Conservation (phyloP, 1,140 invertebrate species). For the Philaenus spumarius region DNA sequence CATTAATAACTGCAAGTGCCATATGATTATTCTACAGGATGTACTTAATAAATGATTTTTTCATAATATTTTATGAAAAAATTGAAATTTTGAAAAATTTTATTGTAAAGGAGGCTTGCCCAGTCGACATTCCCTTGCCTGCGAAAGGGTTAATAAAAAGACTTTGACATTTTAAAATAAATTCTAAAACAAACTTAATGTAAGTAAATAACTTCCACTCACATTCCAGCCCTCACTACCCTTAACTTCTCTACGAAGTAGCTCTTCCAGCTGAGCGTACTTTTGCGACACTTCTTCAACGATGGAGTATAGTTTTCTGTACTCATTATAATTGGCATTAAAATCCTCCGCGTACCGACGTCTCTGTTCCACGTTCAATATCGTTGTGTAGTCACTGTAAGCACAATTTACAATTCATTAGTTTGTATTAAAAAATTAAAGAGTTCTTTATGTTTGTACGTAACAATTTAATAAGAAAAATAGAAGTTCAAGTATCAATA, state of each 20-base stretch:
- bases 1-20: too few species aligned
- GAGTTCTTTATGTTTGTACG: too few species aligned
- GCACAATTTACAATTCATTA: background rate
- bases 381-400: slow-evolving; percentile 69
- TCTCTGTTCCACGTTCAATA: slow-evolving; percentile 65
- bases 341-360: slow-evolving; percentile 83
- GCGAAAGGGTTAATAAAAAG: background rate
- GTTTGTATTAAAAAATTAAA: too few species aligned
- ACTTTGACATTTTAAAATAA: background rate
- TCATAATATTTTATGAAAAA: too few species aligned
- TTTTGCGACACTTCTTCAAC: slow-evolving; percentile 67
- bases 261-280: slow-evolving; percentile 65
- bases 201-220: slow-evolving; percentile 18
- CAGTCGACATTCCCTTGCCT: too few species aligned
- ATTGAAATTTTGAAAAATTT: background rate
- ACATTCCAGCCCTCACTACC: slow-evolving; percentile 48
- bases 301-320: slow-evolving; percentile 62
- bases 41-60: too few species aligned
- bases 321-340: slow-evolving; percentile 76
- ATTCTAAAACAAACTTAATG: background rate
- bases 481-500: too few species aligned
- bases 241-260: slow-evolving; percentile 42
- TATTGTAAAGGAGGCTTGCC: background rate
- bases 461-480: too few species aligned
- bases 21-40: too few species aligned